These are phyloP conservation scores for Bungarus multicinctus DNA, from an alignment of 2,113 vertebrate genomes.

Conservation along the genomic window DNA sequence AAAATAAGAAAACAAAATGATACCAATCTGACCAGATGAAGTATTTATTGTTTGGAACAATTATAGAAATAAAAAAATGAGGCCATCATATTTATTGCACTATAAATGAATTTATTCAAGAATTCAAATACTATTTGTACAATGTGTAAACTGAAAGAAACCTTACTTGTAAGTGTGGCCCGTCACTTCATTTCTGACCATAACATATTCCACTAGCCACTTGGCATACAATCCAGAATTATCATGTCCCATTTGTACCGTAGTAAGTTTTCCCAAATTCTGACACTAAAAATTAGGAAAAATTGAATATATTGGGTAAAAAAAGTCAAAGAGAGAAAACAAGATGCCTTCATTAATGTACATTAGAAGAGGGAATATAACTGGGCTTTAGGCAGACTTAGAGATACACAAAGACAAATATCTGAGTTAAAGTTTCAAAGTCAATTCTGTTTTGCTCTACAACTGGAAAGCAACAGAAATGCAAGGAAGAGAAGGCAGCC, in stretches of 20 bases:
- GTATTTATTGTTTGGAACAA: not conserved
- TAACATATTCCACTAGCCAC: constrained; percentile 94
- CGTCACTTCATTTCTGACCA: constrained; percentile 97
- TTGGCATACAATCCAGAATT: constrained; percentile 96
- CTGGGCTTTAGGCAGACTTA: not conserved
- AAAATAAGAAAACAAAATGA: not conserved
- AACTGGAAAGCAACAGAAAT: not conserved
- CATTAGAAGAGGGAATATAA: not conserved
- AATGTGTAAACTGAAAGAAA: constrained; percentile 38
- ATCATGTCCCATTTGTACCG: constrained; percentile 97
- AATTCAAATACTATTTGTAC: not conserved
- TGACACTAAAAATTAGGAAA: constrained; percentile 80
- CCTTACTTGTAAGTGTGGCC: constrained; percentile 97
- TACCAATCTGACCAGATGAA: not conserved
- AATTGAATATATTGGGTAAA: constrained; percentile 20
- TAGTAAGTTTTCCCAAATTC: constrained; percentile 97
- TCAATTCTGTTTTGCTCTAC: not conserved
- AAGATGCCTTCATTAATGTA: not conserved
- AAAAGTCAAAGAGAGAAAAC: not conserved
- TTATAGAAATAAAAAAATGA: not conserved
- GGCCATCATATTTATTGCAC: not conserved
- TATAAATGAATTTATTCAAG: not conserved
- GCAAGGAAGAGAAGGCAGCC: not conserved
- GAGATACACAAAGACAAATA: not conserved
- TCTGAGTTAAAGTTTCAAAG: not conserved